Evolutionary conservation across 1,140 invertebrate species (phyloP).

Genomic region (Drosophila nigromelanica): DNA sequence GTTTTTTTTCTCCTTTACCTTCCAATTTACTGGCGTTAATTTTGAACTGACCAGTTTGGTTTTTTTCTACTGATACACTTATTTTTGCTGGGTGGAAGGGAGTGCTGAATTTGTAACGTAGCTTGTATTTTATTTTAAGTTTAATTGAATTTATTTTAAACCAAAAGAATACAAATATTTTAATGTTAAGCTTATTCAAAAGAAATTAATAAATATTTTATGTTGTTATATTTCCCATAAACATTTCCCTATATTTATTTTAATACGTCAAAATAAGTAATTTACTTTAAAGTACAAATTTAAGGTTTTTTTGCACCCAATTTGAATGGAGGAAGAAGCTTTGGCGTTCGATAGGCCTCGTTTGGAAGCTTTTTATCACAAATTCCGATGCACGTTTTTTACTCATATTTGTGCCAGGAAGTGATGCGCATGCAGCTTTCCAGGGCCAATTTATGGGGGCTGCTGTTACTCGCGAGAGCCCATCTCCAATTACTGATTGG

Average conservation of each 20-base stretch:
- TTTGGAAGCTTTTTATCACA: constrained; percentile 52
- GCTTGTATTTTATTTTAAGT: neutral
- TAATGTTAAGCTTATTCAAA: too few relatives aligned
- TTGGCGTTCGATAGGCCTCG: constrained; percentile 22
- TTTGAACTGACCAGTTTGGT: constrained; percentile 32
- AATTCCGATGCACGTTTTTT: constrained; percentile 67
- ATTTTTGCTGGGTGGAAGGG: neutral
- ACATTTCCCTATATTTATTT: too few relatives aligned
- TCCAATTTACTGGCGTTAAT: constrained; percentile 36
- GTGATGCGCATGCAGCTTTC: constrained; percentile 6
- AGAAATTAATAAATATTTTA: too few relatives aligned
- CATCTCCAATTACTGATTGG: constrained; percentile 45
- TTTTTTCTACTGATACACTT: neutral
- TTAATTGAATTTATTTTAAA: neutral
- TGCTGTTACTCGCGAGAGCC: neutral
- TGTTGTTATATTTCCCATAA: too few relatives aligned
- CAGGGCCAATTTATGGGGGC: constrained; percentile 35
- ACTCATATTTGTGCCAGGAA: constrained; percentile 50
- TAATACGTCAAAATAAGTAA: too few relatives aligned
- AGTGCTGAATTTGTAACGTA: neutral
- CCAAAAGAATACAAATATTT: neutral
- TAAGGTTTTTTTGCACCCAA: neutral
- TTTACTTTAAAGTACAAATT: too few relatives aligned
- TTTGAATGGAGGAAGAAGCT: constrained; percentile 52
- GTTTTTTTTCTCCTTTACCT: constrained; percentile 6